phyloP scores from a whole-genome alignment of 2,113 vertebrate genomes.

The Rhizomys pruinosus region DNA sequence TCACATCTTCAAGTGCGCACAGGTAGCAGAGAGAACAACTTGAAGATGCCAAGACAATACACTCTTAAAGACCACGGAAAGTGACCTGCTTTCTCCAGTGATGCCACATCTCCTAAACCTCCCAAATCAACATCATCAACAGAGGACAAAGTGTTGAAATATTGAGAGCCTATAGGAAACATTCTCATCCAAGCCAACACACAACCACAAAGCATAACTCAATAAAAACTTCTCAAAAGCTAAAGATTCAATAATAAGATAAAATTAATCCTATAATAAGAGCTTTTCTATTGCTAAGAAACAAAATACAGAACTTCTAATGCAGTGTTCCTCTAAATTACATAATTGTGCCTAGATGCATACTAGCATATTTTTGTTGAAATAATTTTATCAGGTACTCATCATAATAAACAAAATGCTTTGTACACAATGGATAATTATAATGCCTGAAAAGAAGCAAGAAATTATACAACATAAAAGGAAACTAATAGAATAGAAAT shows the following conservation, averaged over 20 bases:
- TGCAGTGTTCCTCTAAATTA: background rate
- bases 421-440: background rate
- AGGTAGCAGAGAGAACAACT: too few species aligned
- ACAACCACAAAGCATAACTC: background rate
- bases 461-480: background rate
- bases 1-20: too few species aligned
- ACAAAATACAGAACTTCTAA: background rate
- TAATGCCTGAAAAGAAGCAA: background rate
- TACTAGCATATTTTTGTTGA: background rate
- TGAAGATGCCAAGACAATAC: too few species aligned
- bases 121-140: too few species aligned
- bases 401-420: background rate
- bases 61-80: too few species aligned
- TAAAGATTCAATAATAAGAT: background rate
- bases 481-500: background rate
- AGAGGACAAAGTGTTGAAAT: too few species aligned
- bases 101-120: too few species aligned
- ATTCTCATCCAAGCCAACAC: too few species aligned
- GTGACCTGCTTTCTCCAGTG: too few species aligned
- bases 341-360: background rate
- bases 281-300: background rate
- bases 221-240: background rate
- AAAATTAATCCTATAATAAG: background rate
- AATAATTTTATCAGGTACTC: background rate
- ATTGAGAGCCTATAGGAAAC: too few species aligned